Conservation (phyloP, 1,140 invertebrate genomes). For the Tenebrio molitor region DNA sequence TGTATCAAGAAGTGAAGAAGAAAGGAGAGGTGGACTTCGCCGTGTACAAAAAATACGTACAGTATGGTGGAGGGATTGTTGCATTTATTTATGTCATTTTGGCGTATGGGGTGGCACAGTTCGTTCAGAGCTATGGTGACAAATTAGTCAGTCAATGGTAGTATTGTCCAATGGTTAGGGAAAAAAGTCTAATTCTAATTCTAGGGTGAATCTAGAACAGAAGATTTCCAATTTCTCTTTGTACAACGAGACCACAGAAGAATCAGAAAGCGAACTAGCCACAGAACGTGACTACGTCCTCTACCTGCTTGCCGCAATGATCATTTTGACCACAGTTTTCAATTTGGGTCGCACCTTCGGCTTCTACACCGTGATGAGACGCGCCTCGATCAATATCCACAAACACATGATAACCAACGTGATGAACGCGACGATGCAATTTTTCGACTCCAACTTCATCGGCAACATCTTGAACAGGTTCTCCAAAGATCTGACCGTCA, state of each 20-base stretch:
- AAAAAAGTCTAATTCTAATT: constrained; percentile 9
- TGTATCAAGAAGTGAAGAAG: constrained; percentile 57
- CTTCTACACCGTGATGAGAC: neutral
- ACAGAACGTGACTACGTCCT: constrained; percentile 45
- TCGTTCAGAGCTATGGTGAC: constrained; percentile 50
- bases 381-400: constrained; percentile 75
- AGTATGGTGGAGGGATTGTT: constrained; percentile 56
- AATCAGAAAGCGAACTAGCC: constrained; percentile 31
- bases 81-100: constrained; percentile 36
- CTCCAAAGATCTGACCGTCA: constrained; percentile 69
- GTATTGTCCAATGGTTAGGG: neutral
- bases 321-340: constrained; percentile 15
- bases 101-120: constrained; percentile 40
- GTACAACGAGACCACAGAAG: constrained; percentile 11
- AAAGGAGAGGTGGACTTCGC: constrained; percentile 52
- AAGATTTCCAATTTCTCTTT: constrained; percentile 43
- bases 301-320: constrained; percentile 41
- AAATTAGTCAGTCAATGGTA: constrained; percentile 58
- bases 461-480: constrained; percentile 74
- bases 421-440: constrained; percentile 74
- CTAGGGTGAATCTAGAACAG: constrained; percentile 54
- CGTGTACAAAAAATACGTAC: constrained; percentile 55
- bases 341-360: constrained; percentile 57
- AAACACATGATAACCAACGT: constrained; percentile 75
- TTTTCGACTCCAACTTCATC: constrained; percentile 73